phyloP scores from a whole-genome alignment of 64 coral and sea anemone species.

The Stylophora pistillata region DNA sequence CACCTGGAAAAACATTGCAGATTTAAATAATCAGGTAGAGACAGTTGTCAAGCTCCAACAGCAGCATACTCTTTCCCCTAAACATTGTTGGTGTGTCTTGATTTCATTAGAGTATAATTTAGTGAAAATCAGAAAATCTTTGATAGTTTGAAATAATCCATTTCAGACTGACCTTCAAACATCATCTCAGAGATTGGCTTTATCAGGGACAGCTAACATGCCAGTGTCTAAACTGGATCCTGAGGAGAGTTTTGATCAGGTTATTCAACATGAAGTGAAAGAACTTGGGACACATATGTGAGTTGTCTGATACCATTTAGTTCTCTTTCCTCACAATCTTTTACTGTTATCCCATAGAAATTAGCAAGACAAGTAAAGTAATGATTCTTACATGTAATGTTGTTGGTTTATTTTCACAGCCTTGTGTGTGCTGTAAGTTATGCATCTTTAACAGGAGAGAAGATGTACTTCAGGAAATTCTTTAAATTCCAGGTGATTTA shows the following conservation, averaged over 20 bases:
- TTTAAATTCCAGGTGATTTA: conserved; percentile 95
- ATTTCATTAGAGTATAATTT: background rate
- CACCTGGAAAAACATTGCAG: too few species aligned
- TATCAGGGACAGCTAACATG: conserved; percentile 93
- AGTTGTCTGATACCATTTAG: background rate
- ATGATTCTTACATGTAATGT: background rate
- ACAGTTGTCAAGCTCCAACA: too few species aligned
- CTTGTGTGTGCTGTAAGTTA: conserved; percentile 98
- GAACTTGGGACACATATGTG: conserved; percentile 98
- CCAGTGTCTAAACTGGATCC: conserved; percentile 94
- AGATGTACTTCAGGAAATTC: conserved; percentile 99
- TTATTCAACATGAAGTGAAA: conserved; percentile 98
- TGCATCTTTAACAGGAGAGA: conserved; percentile 75
- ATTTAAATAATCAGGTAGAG: too few species aligned
- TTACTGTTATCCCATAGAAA: background rate
- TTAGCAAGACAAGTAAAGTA: background rate
- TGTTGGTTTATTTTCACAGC: conserved; percentile 24
- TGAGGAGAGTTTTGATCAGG: conserved; percentile 96
- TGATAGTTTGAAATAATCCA: background rate
- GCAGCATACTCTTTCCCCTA: background rate
- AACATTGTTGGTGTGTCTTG: background rate
- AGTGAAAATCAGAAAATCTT: background rate
- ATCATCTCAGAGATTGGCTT: conserved; percentile 90
- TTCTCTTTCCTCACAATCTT: background rate
- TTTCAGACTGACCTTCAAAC: conserved; percentile 97